Percentiles rank a stretch among this genome's conserved stretches.
phyloP scores from a whole-genome alignment of 2,797 vertebrate genomes.

The Chelon auratus region DNA sequence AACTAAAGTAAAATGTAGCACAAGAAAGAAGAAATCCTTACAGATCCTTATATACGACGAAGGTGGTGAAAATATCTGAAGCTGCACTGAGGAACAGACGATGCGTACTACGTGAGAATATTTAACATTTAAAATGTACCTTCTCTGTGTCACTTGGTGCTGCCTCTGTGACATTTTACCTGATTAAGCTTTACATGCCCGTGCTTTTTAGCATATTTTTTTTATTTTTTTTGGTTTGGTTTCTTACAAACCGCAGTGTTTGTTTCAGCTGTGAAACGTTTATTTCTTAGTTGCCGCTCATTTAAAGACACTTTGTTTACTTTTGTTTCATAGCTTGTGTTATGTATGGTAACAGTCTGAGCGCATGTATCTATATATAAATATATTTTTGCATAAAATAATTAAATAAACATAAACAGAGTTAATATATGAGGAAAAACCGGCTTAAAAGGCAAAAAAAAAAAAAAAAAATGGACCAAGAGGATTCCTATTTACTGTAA shows the following conservation, averaged over 20 bases:
- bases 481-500: conserved; percentile 24
- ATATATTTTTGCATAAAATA: conserved; percentile 51
- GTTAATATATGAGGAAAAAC: conserved; percentile 10
- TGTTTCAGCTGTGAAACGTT: conserved; percentile 2
- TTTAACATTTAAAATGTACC: not conserved
- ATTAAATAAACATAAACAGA: conserved; percentile 8
- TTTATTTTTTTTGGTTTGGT: not conserved
- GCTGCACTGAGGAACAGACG: conserved; percentile 9
- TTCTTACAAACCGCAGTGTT: not conserved
- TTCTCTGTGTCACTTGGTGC: conserved; percentile 1
- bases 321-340: conserved; percentile 17
- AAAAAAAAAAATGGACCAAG: conserved; percentile 41
- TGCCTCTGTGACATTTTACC: not conserved
- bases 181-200: conserved; percentile 1
- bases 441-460: conserved; percentile 1
- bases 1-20: conserved; percentile 2
- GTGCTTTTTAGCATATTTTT: not conserved
- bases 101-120: conserved; percentile 4
- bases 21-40: not conserved
- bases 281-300: conserved; percentile 6
- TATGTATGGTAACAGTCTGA: conserved; percentile 33
- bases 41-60: not conserved
- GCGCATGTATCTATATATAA: conserved; percentile 7
- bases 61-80: conserved; percentile 17
- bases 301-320: conserved; percentile 13